Percentiles rank a stretch among this genome's conserved stretches.
These are phyloP conservation scores for Saguinus midas DNA, from an alignment of 2,113 vertebrate species.

Conservation along the genomic window DNA sequence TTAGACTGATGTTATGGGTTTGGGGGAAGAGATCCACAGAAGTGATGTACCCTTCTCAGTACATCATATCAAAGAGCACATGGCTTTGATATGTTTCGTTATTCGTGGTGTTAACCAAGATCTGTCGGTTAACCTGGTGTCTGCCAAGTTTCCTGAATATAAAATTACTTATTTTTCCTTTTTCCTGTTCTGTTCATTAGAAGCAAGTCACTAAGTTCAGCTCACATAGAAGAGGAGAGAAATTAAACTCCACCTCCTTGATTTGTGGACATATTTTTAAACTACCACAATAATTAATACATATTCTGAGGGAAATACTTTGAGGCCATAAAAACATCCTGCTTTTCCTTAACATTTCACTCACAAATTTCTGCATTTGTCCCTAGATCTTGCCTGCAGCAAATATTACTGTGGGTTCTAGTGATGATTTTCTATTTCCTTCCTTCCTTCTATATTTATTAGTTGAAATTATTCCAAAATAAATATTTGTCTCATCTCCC, in stretches of 20 bases:
- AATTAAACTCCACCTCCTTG: neutral
- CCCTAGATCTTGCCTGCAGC: too few relatives aligned
- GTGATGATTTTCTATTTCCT: neutral
- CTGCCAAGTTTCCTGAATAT: neutral
- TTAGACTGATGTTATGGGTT: neutral
- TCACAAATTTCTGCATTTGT: neutral
- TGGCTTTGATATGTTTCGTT: neutral
- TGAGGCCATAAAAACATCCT: neutral
- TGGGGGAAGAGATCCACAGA: neutral
- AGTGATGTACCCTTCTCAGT: neutral
- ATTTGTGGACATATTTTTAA: neutral
- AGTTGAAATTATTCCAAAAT: neutral
- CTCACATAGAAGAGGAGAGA: neutral
- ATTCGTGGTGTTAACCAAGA: neutral
- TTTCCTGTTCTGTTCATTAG: neutral
- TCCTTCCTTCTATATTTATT: neutral
- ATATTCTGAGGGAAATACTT: neutral
- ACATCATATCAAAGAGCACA: neutral
- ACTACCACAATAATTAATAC: neutral
- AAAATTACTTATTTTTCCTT: neutral
- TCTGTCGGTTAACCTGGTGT: neutral
- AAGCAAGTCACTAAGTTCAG: neutral
- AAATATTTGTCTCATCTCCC: neutral
- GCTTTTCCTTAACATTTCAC: neutral
- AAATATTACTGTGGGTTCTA: neutral